Conservation (phyloP, 2,888 invertebrate genomes). For the Melinopterus prodromus region DNA sequence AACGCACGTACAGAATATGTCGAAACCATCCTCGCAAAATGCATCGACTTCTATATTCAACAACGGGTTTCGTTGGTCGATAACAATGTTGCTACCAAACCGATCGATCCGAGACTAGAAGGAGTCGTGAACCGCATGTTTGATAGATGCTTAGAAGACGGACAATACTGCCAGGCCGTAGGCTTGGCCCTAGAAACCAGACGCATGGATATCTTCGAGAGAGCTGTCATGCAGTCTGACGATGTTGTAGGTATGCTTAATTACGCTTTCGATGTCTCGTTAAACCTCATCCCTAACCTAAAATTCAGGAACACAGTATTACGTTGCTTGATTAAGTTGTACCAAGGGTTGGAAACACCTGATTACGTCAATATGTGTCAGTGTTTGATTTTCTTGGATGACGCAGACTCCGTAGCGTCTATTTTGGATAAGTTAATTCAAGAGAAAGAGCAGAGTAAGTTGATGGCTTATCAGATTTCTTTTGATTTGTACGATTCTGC, state of each 20-base stretch:
- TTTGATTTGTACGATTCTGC: conserved; percentile 97
- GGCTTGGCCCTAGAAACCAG: conserved; percentile 93
- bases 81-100: conserved; percentile 61
- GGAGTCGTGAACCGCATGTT: conserved; percentile 95
- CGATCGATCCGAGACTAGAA: conserved; percentile 80
- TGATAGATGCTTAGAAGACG: conserved; percentile 87
- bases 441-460: conserved; percentile 64
- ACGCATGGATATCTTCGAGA: conserved; percentile 92
- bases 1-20: conserved; percentile 91
- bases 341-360: conserved; percentile 83
- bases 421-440: conserved; percentile 84
- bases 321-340: conserved; percentile 83
- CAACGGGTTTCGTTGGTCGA: conserved; percentile 66
- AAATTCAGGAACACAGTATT: conserved; percentile 88
- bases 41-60: conserved; percentile 85
- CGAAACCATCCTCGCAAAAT: conserved; percentile 73
- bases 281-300: conserved; percentile 90
- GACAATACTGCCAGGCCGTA: conserved; percentile 89
- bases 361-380: conserved; percentile 97
- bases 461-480: conserved; percentile 84
- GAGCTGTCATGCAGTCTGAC: conserved; percentile 86
- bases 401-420: conserved; percentile 87
- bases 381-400: conserved; percentile 92
- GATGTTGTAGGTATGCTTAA: conserved; percentile 86
- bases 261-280: conserved; percentile 88